A percentile compares a stretch with the other conserved stretches of the same genome.
These are phyloP conservation scores for Tipula vernalis DNA, from an alignment of 2,888 invertebrate species.

Conservation along the genomic window DNA sequence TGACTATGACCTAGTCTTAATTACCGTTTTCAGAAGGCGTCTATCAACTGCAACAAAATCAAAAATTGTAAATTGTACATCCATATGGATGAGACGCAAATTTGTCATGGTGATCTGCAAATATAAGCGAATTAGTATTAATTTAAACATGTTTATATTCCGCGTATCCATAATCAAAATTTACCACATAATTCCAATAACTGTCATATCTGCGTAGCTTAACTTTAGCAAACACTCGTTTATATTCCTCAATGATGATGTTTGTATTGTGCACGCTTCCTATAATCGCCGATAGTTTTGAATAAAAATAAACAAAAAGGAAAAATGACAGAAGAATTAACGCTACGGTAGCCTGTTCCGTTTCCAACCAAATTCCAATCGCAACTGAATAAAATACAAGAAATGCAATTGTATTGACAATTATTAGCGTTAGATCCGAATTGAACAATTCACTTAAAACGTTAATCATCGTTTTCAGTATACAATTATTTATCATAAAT, in stretches of 20 bases:
- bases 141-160: neutral
- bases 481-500: neutral
- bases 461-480: neutral
- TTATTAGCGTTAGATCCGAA: neutral
- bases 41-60: neutral
- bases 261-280: neutral
- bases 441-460: neutral
- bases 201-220: neutral
- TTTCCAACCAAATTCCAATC: neutral
- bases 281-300: neutral
- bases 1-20: neutral
- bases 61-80: neutral
- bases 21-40: neutral
- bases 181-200: neutral
- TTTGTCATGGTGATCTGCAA: neutral
- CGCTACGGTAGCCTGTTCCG: neutral
- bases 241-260: neutral
- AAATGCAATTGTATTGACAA: neutral
- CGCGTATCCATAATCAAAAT: no score
- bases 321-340: neutral
- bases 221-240: neutral
- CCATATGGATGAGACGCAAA: neutral
- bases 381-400: neutral
- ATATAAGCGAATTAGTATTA: neutral
- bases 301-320: neutral